Evolutionary conservation across 2,113 vertebrate species (phyloP).

Genomic region (Hippolais icterina): DNA sequence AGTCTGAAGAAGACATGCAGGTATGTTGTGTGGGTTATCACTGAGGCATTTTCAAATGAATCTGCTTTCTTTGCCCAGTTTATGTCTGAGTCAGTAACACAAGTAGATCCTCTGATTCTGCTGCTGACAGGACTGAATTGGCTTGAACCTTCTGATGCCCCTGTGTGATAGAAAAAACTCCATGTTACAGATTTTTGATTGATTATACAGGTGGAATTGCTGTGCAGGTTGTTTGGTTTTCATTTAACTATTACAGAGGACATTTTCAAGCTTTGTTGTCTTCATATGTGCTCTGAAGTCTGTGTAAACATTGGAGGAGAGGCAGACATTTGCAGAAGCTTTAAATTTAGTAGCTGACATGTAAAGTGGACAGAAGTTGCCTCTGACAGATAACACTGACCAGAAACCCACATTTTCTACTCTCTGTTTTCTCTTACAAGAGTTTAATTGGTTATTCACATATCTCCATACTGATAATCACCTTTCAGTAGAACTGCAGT

Average conservation of each 20-base stretch:
- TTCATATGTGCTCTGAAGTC: neutral
- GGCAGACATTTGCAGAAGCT: neutral
- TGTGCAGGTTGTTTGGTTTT: neutral
- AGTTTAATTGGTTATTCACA: neutral
- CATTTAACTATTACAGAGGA: neutral
- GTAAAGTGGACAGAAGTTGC: neutral
- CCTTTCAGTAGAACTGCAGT: neutral
- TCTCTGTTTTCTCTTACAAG: neutral
- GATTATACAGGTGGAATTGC: neutral
- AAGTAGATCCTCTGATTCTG: neutral
- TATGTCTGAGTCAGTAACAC: neutral
- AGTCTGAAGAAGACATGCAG: slow-evolving; percentile 73
- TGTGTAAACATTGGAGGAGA: neutral
- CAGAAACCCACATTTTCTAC: neutral
- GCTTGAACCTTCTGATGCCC: neutral
- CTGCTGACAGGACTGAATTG: neutral
- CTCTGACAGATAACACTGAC: neutral
- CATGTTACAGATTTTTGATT: neutral
- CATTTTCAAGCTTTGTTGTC: neutral
- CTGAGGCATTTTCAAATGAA: neutral
- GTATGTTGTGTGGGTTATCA: slow-evolving; percentile 58
- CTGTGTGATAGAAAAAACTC: neutral
- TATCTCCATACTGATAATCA: neutral
- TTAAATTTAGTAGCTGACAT: neutral
- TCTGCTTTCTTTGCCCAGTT: neutral